These are phyloP conservation scores for Hyles vespertilio DNA, from an alignment of 1,140 invertebrate genomes.

Conservation along the genomic window DNA sequence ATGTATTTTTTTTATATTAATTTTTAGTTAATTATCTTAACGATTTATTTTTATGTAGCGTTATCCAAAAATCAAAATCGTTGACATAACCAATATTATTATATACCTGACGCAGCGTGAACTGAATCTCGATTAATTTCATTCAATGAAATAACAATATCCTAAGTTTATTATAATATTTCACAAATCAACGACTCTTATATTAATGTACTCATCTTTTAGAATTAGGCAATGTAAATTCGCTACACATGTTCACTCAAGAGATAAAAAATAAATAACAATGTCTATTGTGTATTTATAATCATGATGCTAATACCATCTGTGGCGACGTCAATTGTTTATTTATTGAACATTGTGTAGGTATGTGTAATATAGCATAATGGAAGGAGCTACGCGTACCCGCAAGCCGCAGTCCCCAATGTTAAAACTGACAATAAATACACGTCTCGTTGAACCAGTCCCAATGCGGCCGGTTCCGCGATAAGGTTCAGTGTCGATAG, in stretches of 20 bases:
- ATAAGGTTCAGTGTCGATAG: conserved; percentile 44
- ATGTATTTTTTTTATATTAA: too few species aligned
- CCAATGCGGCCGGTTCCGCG: conserved; percentile 32
- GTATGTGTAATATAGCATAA: conserved; percentile 44
- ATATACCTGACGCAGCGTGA: too few species aligned
- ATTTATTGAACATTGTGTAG: conserved; percentile 48
- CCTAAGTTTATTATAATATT: too few species aligned
- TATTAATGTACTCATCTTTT: not conserved
- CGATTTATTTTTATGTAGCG: too few species aligned
- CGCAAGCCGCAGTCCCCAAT: conserved; percentile 43
- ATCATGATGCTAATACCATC: conserved; percentile 27
- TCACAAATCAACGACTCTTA: too few species aligned
- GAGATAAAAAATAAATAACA: conserved; percentile 18
- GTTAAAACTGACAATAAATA: conserved; percentile 35
- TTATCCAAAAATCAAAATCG: too few species aligned
- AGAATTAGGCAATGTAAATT: not conserved
- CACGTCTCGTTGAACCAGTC: conserved; percentile 33
- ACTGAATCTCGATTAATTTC: too few species aligned
- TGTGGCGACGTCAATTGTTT: conserved; percentile 45
- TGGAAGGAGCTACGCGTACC: conserved; percentile 30
- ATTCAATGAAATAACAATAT: too few species aligned
- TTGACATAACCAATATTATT: too few species aligned
- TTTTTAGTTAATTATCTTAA: too few species aligned
- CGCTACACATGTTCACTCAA: not conserved
- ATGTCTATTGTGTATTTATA: conserved; percentile 28